A percentile compares a stretch with the other conserved stretches of the same genome.
Evolutionary conservation across 2,113 vertebrate species (phyloP).

Genomic region (Gila orcuttii): DNA sequence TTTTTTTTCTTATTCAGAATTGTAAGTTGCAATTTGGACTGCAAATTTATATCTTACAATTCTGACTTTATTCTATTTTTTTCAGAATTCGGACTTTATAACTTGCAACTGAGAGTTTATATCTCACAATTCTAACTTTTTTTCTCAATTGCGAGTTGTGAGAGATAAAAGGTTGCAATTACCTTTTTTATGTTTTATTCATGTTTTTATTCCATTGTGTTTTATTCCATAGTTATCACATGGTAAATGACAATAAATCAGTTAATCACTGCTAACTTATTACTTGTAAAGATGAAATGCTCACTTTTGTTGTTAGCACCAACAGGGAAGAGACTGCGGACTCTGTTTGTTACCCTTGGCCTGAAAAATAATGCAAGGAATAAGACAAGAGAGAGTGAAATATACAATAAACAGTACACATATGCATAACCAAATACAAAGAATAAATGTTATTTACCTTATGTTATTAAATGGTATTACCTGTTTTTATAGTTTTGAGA

Average conservation of each 20-base stretch:
- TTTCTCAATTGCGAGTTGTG: too few species aligned
- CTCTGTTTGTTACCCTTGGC: constrained; percentile 66
- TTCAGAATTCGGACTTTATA: too few species aligned
- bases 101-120: too few species aligned
- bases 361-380: constrained; percentile 56
- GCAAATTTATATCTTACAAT: too few species aligned
- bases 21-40: too few species aligned
- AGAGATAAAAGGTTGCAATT: too few species aligned
- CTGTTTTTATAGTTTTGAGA: constrained; percentile 66
- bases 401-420: not conserved
- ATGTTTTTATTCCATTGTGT: too few species aligned
- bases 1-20: too few species aligned
- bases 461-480: constrained; percentile 49
- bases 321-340: constrained; percentile 54
- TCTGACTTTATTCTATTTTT: too few species aligned
- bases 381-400: not conserved
- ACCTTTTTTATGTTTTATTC: too few species aligned
- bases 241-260: not conserved
- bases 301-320: constrained; percentile 71
- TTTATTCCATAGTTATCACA: too few species aligned
- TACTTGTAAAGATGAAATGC: constrained; percentile 42
- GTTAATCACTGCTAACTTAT: not conserved
- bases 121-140: too few species aligned
- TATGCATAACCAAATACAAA: not conserved
- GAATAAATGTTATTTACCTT: not conserved